Evolutionary conservation across 92 coral and sea anemone genomes (phyloP).

Genomic region (Palythoa grandiflora): DNA sequence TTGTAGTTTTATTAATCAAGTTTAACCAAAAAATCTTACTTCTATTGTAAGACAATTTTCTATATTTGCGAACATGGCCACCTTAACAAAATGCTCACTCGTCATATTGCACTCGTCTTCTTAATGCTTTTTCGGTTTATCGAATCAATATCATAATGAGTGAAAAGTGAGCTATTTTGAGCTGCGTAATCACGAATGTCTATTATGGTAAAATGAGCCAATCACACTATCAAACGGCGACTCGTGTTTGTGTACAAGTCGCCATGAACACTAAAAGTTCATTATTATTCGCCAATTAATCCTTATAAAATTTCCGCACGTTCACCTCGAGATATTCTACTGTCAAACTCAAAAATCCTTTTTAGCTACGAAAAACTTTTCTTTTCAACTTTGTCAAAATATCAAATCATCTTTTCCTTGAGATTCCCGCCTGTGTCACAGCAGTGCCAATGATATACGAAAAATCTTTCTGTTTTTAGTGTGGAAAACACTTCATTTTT

Average conservation of each 20-base stretch:
- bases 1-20: background rate
- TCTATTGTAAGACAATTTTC: background rate
- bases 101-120: conserved; percentile 42
- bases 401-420: background rate
- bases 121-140: conserved; percentile 36
- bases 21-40: background rate
- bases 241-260: background rate
- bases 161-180: conserved; percentile 33
- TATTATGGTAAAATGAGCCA: conserved; percentile 15
- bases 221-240: background rate
- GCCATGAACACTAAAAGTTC: conserved; percentile 33
- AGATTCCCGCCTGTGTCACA: background rate
- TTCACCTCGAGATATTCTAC: background rate
- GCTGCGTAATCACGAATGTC: conserved; percentile 42
- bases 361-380: background rate
- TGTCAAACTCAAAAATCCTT: background rate
- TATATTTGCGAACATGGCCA: conserved; percentile 9
- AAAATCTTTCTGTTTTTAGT: conserved; percentile 26
- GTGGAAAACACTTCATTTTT: conserved; percentile 44
- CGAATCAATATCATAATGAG: conserved; percentile 50
- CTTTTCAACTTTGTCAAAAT: background rate
- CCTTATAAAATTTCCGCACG: conserved; percentile 1
- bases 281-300: conserved; percentile 42
- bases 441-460: conserved; percentile 5
- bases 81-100: conserved; percentile 3